These are phyloP conservation scores for Byasa hedistus DNA, from an alignment of 2,888 invertebrate species.

Conservation along the genomic window DNA sequence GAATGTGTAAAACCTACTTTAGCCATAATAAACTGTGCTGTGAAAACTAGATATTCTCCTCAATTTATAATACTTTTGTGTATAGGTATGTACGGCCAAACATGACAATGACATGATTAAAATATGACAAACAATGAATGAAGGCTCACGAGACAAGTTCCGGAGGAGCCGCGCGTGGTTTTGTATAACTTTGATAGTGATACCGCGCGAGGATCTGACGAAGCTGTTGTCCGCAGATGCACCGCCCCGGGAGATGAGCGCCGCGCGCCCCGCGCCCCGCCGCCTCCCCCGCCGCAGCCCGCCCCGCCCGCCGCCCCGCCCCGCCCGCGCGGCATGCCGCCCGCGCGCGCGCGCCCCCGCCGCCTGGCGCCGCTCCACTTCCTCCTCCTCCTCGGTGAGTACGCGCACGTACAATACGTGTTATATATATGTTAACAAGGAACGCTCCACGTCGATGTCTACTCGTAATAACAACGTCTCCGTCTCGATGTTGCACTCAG, in stretches of 20 bases:
- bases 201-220: background rate
- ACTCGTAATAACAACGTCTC: background rate
- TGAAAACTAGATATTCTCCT: conserved; percentile 14
- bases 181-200: background rate
- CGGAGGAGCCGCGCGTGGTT: background rate
- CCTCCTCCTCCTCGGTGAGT: conserved; percentile 39
- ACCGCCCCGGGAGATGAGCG: conserved; percentile 28
- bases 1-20: too few relatives aligned
- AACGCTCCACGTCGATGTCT: background rate
- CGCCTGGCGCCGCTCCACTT: conserved; percentile 35
- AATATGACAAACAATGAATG: too few relatives aligned
- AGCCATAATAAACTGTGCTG: conserved; percentile 6
- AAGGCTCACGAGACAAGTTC: background rate
- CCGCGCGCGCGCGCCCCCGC: conserved; percentile 35
- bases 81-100: too few relatives aligned
- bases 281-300: conserved; percentile 24
- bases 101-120: too few relatives aligned
- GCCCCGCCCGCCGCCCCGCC: conserved; percentile 37
- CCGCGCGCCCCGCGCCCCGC: conserved; percentile 17
- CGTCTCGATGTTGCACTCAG: background rate
- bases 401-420: background rate
- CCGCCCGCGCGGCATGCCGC: conserved; percentile 37
- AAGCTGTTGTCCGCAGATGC: conserved; percentile 14
- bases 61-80: too few relatives aligned
- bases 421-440: background rate